A percentile compares a stretch with the other conserved stretches of the same genome.
phyloP scores from a whole-genome alignment of 2,888 invertebrate species.

The Acanthosepion lycidas region DNA sequence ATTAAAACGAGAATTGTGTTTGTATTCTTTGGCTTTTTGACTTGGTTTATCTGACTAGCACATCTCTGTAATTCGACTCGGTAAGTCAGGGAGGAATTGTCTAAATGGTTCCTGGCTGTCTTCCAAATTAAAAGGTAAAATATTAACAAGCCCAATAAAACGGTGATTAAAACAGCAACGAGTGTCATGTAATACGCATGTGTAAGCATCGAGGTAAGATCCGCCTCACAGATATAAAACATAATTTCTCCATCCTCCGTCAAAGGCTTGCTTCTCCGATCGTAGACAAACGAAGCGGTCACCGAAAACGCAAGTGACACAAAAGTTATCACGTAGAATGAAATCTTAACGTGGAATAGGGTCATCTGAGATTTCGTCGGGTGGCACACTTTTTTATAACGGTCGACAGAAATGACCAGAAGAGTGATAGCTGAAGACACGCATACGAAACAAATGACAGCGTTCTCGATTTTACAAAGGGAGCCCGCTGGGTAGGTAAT shows the following conservation, averaged over 20 bases:
- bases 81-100: not conserved
- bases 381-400: not conserved
- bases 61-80: not conserved
- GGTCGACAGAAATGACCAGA: not conserved
- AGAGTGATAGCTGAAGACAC: not conserved
- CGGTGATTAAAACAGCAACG: no score
- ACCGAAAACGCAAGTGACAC: not conserved
- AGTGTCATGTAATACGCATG: not conserved
- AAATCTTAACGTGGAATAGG: not conserved
- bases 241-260: accelerated
- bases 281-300: not conserved
- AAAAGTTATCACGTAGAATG: not conserved
- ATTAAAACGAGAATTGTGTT: conserved; percentile 36
- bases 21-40: not conserved
- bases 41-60: not conserved
- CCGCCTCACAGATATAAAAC: not conserved
- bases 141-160: not conserved
- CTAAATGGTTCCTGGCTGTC: not conserved
- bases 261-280: not conserved
- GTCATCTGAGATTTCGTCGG: not conserved
- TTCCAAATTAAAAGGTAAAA: not conserved
- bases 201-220: no score
- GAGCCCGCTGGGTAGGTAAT: not conserved
- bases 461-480: conserved; percentile 36
- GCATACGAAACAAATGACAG: not conserved